phyloP scores from a whole-genome alignment of 2,113 vertebrate genomes.

The Myotis lucifugus region DNA sequence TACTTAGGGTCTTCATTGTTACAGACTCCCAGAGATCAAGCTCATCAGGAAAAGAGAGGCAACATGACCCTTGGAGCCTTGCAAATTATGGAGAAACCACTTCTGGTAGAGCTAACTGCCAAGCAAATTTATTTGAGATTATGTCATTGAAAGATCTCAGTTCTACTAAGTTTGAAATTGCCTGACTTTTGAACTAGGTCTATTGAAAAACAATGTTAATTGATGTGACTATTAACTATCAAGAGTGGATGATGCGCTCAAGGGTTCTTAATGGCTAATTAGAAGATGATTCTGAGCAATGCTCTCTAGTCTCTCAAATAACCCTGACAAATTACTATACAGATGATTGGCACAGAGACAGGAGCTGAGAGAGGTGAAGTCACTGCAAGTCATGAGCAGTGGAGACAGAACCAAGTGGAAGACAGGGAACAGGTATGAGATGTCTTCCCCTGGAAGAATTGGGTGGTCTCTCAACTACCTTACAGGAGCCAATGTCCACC shows the following conservation, averaged over 20 bases:
- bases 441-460: rapidly evolving
- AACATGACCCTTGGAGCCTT: rapidly evolving
- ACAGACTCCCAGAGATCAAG: background rate
- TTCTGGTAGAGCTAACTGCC: rapidly evolving
- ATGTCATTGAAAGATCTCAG: too few species aligned
- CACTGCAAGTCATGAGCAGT: rapidly evolving
- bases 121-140: too few species aligned
- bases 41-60: background rate
- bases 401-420: background rate
- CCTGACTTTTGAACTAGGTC: background rate
- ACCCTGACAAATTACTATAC: rapidly evolving
- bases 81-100: rapidly evolving
- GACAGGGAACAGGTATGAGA: too few species aligned
- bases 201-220: too few species aligned
- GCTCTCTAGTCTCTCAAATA: background rate
- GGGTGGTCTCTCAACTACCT: rapidly evolving
- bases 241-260: background rate
- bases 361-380: background rate
- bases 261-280: too few species aligned
- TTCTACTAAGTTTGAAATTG: background rate
- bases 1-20: background rate
- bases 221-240: rapidly evolving
- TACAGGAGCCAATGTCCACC: rapidly evolving
- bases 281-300: rapidly evolving
- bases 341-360: background rate